Evolutionary conservation across 2,797 vertebrate genomes (phyloP).

Genomic region (Rhinoraja longicauda): DNA sequence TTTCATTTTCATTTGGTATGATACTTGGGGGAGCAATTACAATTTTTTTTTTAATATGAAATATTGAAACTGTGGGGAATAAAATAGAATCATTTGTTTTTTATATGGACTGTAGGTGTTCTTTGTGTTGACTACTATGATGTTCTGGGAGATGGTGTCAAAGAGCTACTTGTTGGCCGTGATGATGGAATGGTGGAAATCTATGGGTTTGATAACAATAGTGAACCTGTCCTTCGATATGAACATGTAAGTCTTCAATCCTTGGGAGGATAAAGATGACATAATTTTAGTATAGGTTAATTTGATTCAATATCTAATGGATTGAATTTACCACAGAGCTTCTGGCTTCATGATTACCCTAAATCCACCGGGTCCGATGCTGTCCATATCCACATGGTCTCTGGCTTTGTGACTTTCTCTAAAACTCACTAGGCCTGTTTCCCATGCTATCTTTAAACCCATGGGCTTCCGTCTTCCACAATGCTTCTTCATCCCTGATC

Average conservation of each 20-base stretch:
- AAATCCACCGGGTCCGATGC: no score
- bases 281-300: neutral
- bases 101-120: constrained; percentile 61
- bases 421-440: neutral
- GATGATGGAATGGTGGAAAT: constrained; percentile 88
- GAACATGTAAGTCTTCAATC: constrained; percentile 69
- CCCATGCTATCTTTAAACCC: neutral
- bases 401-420: no score
- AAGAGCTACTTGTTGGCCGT: constrained; percentile 81
- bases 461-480: no score
- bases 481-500: no score
- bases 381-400: no score
- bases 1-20: neutral
- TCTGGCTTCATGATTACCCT: no score
- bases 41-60: no score
- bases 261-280: neutral
- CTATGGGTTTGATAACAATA: constrained; percentile 70
- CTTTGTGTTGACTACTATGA: constrained; percentile 89
- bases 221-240: constrained; percentile 73
- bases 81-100: neutral
- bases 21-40: neutral
- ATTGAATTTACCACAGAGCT: neutral
- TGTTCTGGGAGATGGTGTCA: constrained; percentile 87
- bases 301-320: neutral
- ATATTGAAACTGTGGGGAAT: neutral